Percentiles rank a stretch among this genome's conserved stretches.
These are phyloP conservation scores for Apistogramma diplotaenia DNA, from an alignment of 2,113 vertebrate species.

Conservation along the genomic window DNA sequence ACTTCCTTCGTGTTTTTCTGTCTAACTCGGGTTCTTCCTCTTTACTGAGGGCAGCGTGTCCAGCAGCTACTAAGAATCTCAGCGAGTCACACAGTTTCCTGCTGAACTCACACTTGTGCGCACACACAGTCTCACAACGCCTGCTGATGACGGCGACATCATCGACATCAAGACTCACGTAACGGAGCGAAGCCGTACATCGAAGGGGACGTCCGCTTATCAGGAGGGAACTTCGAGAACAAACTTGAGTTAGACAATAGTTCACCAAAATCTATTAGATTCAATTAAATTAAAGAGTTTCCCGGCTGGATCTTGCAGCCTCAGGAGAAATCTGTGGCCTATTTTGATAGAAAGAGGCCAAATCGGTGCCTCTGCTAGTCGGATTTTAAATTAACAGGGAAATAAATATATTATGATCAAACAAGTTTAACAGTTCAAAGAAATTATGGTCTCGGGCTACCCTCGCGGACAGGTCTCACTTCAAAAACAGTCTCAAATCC, in stretches of 20 bases:
- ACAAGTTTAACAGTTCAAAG: not conserved
- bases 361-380: not conserved
- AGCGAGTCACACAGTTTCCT: constrained; percentile 29
- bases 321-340: not conserved
- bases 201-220: not conserved
- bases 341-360: not conserved
- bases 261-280: not conserved
- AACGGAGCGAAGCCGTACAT: not conserved
- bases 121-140: constrained; percentile 4
- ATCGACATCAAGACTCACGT: not conserved
- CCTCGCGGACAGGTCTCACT: not conserved
- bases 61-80: constrained; percentile 3
- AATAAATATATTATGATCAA: not conserved
- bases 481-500: not conserved
- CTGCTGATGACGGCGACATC: not conserved
- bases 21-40: not conserved
- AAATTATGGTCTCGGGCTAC: not conserved
- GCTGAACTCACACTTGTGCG: constrained; percentile 36
- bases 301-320: not conserved
- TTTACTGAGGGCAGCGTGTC: not conserved
- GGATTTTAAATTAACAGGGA: not conserved
- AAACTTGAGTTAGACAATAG: not conserved
- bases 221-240: rapidly evolving
- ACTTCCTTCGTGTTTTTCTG: not conserved
- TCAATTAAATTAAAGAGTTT: not conserved